Evolutionary conservation across 1,140 invertebrate genomes (phyloP).

Genomic region (Drosophila lacteicornis): DNA sequence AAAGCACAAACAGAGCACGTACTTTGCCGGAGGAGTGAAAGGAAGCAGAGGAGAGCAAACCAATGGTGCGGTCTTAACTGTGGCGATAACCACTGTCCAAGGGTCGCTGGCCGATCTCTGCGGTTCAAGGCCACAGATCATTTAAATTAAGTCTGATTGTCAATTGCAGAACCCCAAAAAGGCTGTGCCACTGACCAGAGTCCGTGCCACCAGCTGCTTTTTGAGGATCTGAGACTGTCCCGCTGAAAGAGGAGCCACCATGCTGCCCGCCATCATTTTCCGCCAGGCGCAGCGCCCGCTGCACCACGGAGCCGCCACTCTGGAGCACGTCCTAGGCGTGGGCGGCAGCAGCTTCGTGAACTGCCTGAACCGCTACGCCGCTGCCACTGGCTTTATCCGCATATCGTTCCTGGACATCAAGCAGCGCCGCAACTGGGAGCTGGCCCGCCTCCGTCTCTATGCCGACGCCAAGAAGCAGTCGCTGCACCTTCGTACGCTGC

Average conservation of each 20-base stretch:
- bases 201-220: slow-evolving; percentile 1
- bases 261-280: slow-evolving; percentile 76
- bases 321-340: slow-evolving; percentile 68
- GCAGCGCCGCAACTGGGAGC: slow-evolving; percentile 74
- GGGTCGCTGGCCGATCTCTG: slow-evolving; percentile 26
- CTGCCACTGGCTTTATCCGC: slow-evolving; percentile 81
- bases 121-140: slow-evolving; percentile 32
- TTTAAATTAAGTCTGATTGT: slow-evolving; percentile 7
- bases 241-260: slow-evolving; percentile 13
- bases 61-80: slow-evolving; percentile 9
- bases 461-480: slow-evolving; percentile 79
- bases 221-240: slow-evolving; percentile 9
- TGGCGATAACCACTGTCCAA: slow-evolving; percentile 17
- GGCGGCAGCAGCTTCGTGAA: slow-evolving; percentile 69
- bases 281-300: slow-evolving; percentile 71
- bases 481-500: slow-evolving; percentile 74
- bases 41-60: neutral
- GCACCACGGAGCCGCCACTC: slow-evolving; percentile 59
- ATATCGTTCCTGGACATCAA: slow-evolving; percentile 80
- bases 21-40: neutral
- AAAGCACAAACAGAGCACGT: slow-evolving; percentile 19
- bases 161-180: slow-evolving; percentile 13
- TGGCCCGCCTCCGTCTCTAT: slow-evolving; percentile 71
- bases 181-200: neutral
- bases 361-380: slow-evolving; percentile 76